phyloP scores from a whole-genome alignment of 2,113 vertebrate species.

The Bujurquina vittata region DNA sequence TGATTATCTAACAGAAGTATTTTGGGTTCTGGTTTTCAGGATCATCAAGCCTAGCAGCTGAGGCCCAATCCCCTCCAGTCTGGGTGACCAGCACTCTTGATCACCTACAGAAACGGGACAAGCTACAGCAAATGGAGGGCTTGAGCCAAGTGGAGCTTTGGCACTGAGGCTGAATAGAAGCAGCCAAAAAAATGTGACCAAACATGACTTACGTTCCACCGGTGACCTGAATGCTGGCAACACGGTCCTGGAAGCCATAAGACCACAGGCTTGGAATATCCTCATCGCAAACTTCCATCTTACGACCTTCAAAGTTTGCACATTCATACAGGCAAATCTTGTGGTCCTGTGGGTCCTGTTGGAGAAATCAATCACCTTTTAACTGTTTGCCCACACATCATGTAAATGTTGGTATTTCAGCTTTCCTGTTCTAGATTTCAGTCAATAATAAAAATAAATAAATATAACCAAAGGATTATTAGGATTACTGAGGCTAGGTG shows the following conservation, averaged over 20 bases:
- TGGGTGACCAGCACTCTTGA: neutral
- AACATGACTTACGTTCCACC: constrained; percentile 83
- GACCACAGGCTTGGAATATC: constrained; percentile 87
- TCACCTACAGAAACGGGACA: neutral
- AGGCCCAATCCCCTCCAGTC: neutral
- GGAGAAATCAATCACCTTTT: neutral
- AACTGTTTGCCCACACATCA: neutral
- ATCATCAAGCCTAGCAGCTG: neutral
- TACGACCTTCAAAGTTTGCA: constrained; percentile 84
- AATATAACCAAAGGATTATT: neutral
- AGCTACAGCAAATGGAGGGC: neutral
- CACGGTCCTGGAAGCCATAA: constrained; percentile 85
- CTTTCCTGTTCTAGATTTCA: neutral
- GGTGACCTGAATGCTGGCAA: constrained; percentile 83
- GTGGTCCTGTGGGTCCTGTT: constrained; percentile 83
- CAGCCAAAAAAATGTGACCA: neutral
- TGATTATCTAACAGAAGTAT: neutral
- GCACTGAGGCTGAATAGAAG: neutral
- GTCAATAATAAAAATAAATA: neutral
- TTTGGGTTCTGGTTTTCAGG: neutral
- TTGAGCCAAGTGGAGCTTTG: neutral
- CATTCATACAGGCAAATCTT: constrained; percentile 85
- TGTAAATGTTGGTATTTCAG: neutral
- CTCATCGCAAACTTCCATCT: constrained; percentile 88
- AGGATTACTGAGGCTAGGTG: neutral